phyloP scores from a whole-genome alignment of 2,113 vertebrate genomes.

The Charina bottae region DNA sequence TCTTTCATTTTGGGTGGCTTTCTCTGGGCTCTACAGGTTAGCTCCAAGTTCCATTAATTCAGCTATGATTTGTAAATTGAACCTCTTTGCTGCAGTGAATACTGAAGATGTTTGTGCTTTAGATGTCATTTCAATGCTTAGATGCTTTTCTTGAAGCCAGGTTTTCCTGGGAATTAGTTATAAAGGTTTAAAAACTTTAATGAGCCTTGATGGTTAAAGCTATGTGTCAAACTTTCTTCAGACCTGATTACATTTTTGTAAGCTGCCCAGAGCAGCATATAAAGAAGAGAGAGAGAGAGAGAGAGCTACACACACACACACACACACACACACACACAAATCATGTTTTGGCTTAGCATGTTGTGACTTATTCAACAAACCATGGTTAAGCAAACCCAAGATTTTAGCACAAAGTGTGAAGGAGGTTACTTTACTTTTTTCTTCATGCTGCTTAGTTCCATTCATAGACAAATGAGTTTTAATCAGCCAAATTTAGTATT shows the following conservation, averaged over 20 bases:
- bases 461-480: background rate
- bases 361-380: background rate
- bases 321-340: too few species aligned
- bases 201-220: background rate
- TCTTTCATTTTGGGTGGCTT: background rate
- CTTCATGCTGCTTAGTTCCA: background rate
- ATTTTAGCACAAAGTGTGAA: background rate
- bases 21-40: background rate
- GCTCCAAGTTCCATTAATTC: constrained; percentile 13
- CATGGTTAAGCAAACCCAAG: background rate
- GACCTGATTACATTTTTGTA: background rate
- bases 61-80: background rate
- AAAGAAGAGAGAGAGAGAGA: background rate
- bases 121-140: constrained; percentile 46
- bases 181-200: constrained; percentile 44
- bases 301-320: too few species aligned
- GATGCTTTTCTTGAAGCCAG: constrained; percentile 28
- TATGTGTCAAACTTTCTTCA: constrained; percentile 26
- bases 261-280: background rate
- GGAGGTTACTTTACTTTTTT: background rate
- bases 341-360: background rate
- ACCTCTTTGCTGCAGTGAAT: constrained; percentile 12
- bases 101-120: background rate
- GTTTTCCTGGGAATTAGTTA: constrained; percentile 40
- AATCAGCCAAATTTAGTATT: background rate